Percentiles rank a stretch among this genome's conserved stretches.
Evolutionary conservation across 1,140 invertebrate species (phyloP).

Genomic region (Drosophila sucinea): DNA sequence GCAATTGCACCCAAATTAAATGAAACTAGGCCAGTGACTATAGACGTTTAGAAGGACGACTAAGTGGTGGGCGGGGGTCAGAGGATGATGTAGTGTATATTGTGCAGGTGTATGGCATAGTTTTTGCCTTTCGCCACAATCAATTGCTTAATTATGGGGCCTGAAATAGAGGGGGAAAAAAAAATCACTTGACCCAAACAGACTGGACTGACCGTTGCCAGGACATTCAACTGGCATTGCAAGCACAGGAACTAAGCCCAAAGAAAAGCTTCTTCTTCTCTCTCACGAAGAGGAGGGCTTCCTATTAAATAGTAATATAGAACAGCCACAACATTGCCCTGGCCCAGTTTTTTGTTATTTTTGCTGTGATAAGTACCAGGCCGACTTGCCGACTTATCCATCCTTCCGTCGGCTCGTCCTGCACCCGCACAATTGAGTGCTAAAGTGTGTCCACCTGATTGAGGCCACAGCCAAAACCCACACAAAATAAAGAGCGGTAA

Average conservation of each 20-base stretch:
- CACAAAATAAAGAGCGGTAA: not conserved
- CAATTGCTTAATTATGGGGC: slow-evolving; percentile 15
- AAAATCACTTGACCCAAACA: slow-evolving; percentile 12
- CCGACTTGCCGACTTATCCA: slow-evolving; percentile 1
- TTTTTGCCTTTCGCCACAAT: not conserved
- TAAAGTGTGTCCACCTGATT: slow-evolving; percentile 5
- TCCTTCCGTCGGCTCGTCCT: not conserved
- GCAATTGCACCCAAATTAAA: not conserved
- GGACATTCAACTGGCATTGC: slow-evolving; percentile 5
- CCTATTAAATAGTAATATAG: slow-evolving; percentile 6
- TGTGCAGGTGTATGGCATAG: slow-evolving; percentile 6
- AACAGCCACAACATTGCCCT: slow-evolving; percentile 21
- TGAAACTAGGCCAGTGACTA: slow-evolving; percentile 8
- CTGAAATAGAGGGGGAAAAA: not conserved
- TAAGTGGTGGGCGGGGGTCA: no score
- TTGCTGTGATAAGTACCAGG: slow-evolving; percentile 3
- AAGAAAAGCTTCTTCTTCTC: not conserved
- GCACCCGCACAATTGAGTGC: not conserved
- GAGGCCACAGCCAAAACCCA: not conserved
- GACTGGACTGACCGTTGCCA: slow-evolving; percentile 1
- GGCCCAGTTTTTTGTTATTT: slow-evolving; percentile 26
- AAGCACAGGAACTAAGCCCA: not conserved
- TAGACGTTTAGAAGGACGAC: not conserved
- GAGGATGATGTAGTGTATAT: not conserved
- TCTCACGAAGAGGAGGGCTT: not conserved